phyloP scores from a whole-genome alignment of 2,797 vertebrate genomes.

The Chaetophractus vellerosus region DNA sequence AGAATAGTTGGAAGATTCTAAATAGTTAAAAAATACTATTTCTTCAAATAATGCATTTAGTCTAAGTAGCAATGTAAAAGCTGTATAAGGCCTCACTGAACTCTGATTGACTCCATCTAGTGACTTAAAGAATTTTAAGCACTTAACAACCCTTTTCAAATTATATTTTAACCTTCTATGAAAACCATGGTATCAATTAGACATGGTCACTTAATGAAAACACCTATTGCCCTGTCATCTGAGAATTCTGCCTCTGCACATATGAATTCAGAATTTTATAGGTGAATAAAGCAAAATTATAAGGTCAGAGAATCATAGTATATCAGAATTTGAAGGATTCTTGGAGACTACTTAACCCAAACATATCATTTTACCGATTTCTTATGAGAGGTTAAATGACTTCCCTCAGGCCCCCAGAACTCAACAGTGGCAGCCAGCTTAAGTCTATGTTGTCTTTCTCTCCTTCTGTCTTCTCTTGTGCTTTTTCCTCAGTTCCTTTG shows the following conservation, averaged over 20 bases:
- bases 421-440: background rate
- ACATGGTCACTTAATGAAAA: slow-evolving; percentile 49
- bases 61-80: slow-evolving; percentile 25
- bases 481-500: background rate
- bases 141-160: slow-evolving; percentile 63
- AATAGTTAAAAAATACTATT: slow-evolving; percentile 15
- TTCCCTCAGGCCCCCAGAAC: background rate
- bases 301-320: background rate
- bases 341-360: background rate
- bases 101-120: slow-evolving; percentile 23
- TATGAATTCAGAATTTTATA: slow-evolving; percentile 36
- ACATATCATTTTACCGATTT: slow-evolving; percentile 16
- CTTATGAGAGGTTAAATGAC: background rate
- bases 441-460: background rate
- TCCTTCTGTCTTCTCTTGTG: background rate
- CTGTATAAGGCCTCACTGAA: slow-evolving; percentile 34
- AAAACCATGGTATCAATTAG: slow-evolving; percentile 13
- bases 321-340: slow-evolving; percentile 58
- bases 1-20: slow-evolving; percentile 37
- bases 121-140: slow-evolving; percentile 39
- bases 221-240: slow-evolving; percentile 12
- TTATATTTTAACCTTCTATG: slow-evolving; percentile 35
- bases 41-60: slow-evolving; percentile 49
- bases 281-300: background rate
- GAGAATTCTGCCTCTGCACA: background rate